These are phyloP conservation scores for Drosophila prostipennis DNA, from an alignment of 2,888 invertebrate species.

Conservation along the genomic window DNA sequence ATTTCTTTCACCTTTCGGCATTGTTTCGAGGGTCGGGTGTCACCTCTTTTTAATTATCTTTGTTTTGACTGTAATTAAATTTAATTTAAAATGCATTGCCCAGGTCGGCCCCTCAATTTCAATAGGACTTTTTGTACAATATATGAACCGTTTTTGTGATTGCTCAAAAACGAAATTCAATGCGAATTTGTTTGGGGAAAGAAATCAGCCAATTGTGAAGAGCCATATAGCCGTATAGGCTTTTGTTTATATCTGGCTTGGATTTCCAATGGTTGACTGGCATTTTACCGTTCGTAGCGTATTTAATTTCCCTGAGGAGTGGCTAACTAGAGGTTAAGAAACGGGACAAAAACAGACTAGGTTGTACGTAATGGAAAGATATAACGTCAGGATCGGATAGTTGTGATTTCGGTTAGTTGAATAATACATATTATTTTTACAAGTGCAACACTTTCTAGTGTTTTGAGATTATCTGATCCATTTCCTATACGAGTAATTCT, in stretches of 20 bases:
- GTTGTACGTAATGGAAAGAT: too few species aligned
- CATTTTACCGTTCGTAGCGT: constrained; percentile 6
- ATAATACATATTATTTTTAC: too few species aligned
- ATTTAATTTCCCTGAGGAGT: constrained; percentile 48
- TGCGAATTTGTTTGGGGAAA: constrained; percentile 35
- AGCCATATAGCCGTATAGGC: constrained; percentile 22
- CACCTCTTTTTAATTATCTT: constrained; percentile 49
- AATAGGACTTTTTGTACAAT: constrained; percentile 14
- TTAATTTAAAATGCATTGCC: constrained; percentile 42
- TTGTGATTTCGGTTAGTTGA: too few species aligned
- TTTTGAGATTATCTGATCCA: too few species aligned
- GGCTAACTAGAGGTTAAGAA: constrained; percentile 39
- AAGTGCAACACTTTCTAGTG: too few species aligned
- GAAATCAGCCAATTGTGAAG: constrained; percentile 64
- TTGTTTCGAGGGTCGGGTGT: constrained; percentile 17
- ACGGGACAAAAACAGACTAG: neutral
- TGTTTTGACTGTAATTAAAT: constrained; percentile 46
- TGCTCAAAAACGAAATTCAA: constrained; percentile 48
- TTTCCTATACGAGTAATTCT: too few species aligned
- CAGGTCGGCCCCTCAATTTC: neutral
- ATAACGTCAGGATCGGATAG: too few species aligned
- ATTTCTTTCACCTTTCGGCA: constrained; percentile 71
- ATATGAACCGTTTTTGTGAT: constrained; percentile 26
- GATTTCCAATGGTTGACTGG: constrained; percentile 56
- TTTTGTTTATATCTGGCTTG: constrained; percentile 52